Evolutionary conservation across 2,888 invertebrate species (phyloP), one percentile per base, ranked within the genome.

Genomic region (Phengaris alcon): DNA sequence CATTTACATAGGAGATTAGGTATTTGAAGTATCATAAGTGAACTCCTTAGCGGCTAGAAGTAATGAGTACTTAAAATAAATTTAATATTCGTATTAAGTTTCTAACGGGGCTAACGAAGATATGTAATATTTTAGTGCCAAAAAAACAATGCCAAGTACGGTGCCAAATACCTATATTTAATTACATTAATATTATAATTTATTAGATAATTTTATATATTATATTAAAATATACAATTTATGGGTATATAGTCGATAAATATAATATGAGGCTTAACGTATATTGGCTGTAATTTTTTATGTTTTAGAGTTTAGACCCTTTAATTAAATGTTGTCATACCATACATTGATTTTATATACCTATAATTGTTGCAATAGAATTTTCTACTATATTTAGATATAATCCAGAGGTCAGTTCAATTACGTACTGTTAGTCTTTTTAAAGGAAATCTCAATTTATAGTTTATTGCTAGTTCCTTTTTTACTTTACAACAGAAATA

Each of bases 1-100:
- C 12, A 54, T 72, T 7, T 12, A 4, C 2, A 35, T 72, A 52
- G 22, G 52, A 72, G 22, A 72, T 13, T 35, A 54, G 12, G 44
- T 72, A 44, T 52, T 72, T 72, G 35, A 22, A 22, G 70, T 70
- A 72, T 22, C 35, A 52, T 22, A 22, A 70, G 51, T 48, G 1
- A 22, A 35, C 72, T 72, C 72, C 72, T 52, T 72, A 54, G 72
- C 72, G 72, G 72, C 72, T 52, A 22, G 22, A 35, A 3, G 12
- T 51, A 54, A 54, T 12, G 72, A 72, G 72, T 72, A 72, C 72
- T 72, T 72, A 72, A 52, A 54, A 35, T 54, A 54, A 52, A 72
- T 22, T 69, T 48, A 48, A 46, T 69, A 46, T n/a, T 72, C 13
- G 70, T 70, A 72, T 52, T 72, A 54, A 22, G 70, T 70, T 70